Conservation (phyloP, 2,113 vertebrate genomes). For the Typhlomys cinereus region DNA sequence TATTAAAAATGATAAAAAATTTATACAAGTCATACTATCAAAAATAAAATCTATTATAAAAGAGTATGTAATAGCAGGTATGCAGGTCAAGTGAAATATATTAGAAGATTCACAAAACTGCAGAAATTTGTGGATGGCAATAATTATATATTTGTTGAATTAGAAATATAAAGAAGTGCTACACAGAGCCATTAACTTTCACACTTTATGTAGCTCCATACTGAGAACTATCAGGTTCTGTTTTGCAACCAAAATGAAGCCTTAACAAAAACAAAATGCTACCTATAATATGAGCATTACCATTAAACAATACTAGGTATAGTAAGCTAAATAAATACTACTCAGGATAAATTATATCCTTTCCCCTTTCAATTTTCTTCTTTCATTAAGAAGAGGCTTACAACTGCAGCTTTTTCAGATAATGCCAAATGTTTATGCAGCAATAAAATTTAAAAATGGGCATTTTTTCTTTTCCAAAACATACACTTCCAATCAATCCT, state of each 20-base stretch:
- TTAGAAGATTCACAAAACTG: constrained; percentile 8
- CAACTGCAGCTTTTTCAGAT: constrained; percentile 10
- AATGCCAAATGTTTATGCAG: constrained; percentile 25
- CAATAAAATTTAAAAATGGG: constrained; percentile 16
- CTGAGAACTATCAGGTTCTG: neutral
- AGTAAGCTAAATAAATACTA: constrained; percentile 15
- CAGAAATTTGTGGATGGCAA: constrained; percentile 1
- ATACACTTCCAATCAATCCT: constrained; percentile 67
- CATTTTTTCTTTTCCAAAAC: constrained; percentile 55
- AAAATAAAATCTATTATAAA: constrained; percentile 38
- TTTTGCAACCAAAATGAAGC: constrained; percentile 21
- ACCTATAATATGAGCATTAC: neutral
- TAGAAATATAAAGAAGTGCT: constrained; percentile 13
- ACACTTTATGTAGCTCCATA: neutral
- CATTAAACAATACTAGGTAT: constrained; percentile 17
- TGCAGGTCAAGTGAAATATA: neutral
- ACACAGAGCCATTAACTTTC: constrained; percentile 26
- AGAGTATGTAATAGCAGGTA: neutral
- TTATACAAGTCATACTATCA: neutral
- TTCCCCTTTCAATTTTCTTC: constrained; percentile 38
- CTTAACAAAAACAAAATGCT: constrained; percentile 40
- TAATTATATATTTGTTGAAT: neutral
- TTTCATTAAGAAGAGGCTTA: constrained; percentile 2
- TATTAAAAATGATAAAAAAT: constrained; percentile 41
- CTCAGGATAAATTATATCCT: neutral